phyloP scores from a whole-genome alignment of 2,888 invertebrate species.

The Xestia ashworthii region DNA sequence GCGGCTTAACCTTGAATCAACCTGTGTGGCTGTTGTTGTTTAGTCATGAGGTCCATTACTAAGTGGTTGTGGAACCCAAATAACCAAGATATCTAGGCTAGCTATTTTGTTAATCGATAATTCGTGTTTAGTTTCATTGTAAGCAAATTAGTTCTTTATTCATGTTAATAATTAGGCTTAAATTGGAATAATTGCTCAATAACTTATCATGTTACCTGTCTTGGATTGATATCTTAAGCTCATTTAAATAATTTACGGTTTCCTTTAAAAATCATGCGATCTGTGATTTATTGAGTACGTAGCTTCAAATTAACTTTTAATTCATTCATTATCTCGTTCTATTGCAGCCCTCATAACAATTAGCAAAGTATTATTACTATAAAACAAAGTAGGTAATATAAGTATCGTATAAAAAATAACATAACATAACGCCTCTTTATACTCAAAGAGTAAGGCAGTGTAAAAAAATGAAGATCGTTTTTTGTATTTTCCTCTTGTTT shows the following conservation, averaged over 20 bases:
- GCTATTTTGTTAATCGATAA: constrained; percentile 1
- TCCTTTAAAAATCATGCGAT: constrained; percentile 34
- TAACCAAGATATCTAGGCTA: neutral
- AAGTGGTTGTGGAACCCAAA: neutral
- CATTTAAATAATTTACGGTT: constrained; percentile 14
- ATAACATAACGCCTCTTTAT: neutral
- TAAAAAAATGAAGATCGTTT: constrained; percentile 5
- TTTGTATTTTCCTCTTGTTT: constrained; percentile 22
- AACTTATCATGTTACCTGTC: neutral
- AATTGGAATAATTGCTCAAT: constrained; percentile 8
- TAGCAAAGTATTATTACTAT: neutral
- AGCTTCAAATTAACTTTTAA: neutral
- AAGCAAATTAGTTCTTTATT: constrained; percentile 2
- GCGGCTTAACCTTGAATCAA: neutral
- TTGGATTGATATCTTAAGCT: neutral
- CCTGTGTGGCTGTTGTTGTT: too few relatives aligned
- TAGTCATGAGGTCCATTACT: neutral
- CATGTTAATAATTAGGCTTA: neutral
- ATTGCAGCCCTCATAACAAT: neutral
- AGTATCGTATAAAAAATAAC: neutral
- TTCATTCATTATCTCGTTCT: constrained; percentile 24
- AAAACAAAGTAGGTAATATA: neutral
- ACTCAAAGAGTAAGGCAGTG: neutral
- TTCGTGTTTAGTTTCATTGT: constrained; percentile 11
- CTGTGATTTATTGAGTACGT: neutral